These are phyloP conservation scores for Hybognathus amarus DNA, from an alignment of 2,797 vertebrate genomes.

Conservation along the genomic window DNA sequence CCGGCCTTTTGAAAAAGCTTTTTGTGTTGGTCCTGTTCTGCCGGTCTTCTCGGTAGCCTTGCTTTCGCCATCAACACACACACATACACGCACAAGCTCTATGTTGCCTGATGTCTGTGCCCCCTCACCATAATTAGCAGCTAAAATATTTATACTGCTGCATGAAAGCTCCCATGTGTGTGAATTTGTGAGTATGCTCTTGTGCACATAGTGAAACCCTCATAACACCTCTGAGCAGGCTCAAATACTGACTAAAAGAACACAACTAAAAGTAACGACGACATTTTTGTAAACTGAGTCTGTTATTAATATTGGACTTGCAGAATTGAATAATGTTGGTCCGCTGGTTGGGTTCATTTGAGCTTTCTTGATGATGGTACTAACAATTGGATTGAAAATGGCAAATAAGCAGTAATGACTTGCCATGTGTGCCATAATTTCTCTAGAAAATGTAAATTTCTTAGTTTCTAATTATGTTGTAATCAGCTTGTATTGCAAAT, in stretches of 20 bases:
- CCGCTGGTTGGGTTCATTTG: not conserved
- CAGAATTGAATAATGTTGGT: not conserved
- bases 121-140: conserved; percentile 52
- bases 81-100: not conserved
- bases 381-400: not conserved
- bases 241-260: not conserved
- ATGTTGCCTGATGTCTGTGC: conserved; percentile 16
- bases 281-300: not conserved
- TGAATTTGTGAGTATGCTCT: conserved; percentile 27
- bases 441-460: not conserved
- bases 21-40: conserved; percentile 36
- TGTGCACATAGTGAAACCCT: conserved; percentile 2
- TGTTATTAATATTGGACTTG: not conserved
- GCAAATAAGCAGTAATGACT: not conserved
- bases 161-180: conserved; percentile 46
- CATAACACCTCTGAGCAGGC: not conserved
- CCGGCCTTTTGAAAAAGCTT: conserved; percentile 48
- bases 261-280: not conserved
- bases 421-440: not conserved
- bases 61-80: conserved; percentile 22
- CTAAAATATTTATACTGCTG: conserved; percentile 58
- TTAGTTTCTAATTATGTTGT: not conserved
- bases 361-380: not conserved
- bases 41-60: conserved; percentile 23
- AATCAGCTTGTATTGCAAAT: not conserved